A percentile compares a stretch with the other conserved stretches of the same genome.
These are phyloP conservation scores for Geococcyx californianus DNA, from an alignment of 2,113 vertebrate species.

Conservation along the genomic window DNA sequence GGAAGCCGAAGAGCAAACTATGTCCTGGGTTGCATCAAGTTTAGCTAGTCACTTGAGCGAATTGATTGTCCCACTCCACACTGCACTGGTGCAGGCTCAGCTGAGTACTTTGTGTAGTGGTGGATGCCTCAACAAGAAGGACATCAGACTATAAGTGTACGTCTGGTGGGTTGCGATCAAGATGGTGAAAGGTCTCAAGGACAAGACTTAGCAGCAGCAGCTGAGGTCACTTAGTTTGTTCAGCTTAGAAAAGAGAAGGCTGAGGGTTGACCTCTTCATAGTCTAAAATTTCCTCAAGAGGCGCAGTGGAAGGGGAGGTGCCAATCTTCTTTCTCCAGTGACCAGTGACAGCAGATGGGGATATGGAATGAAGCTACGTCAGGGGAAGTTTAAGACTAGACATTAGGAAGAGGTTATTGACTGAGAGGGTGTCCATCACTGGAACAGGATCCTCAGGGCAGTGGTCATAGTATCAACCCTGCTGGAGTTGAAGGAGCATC, in stretches of 20 bases:
- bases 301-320: rapidly evolving
- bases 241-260: too few relatives aligned
- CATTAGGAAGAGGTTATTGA: background rate
- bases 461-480: background rate
- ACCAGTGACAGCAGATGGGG: rapidly evolving
- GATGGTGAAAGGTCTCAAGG: too few relatives aligned
- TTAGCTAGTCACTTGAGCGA: too few relatives aligned
- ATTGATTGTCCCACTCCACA: too few relatives aligned
- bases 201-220: too few relatives aligned
- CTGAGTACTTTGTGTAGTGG: too few relatives aligned
- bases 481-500: background rate
- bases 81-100: too few relatives aligned
- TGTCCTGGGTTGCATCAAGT: too few relatives aligned
- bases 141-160: too few relatives aligned
- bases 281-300: background rate
- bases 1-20: rapidly evolving
- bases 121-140: too few relatives aligned
- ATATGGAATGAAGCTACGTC: background rate
- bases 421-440: background rate
- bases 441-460: background rate
- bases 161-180: too few relatives aligned
- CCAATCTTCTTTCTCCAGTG: background rate
- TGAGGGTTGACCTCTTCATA: background rate
- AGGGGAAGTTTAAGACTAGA: background rate
- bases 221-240: too few relatives aligned